phyloP scores from a whole-genome alignment of 1,140 invertebrate species.

The Penaeus japonicus region DNA sequence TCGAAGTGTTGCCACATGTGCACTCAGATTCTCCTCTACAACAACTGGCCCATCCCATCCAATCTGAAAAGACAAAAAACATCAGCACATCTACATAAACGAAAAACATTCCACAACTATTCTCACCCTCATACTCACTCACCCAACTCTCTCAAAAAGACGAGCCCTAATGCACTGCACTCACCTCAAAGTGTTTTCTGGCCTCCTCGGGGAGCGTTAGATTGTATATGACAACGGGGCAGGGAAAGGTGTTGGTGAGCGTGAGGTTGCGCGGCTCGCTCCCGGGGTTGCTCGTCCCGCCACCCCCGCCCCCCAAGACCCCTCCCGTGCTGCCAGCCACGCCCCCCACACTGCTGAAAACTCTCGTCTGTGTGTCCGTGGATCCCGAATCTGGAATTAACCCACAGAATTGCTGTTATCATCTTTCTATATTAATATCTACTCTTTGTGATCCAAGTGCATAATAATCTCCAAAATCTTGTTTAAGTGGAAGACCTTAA shows the following conservation, averaged over 20 bases:
- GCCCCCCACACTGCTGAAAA: not conserved
- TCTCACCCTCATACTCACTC: not conserved
- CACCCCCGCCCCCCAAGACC: constrained; percentile 23
- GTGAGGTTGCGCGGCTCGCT: constrained; percentile 68
- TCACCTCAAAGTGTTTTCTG: constrained; percentile 59
- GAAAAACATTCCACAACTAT: not conserved
- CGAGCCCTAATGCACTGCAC: not conserved
- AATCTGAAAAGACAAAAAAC: constrained; percentile 27
- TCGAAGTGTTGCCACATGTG: constrained; percentile 71
- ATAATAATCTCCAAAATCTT: too few species aligned
- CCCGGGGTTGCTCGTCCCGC: constrained; percentile 6
- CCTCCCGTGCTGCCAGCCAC: constrained; percentile 8
- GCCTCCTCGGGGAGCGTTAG: constrained; percentile 73
- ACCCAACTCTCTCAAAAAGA: not conserved
- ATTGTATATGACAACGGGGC: constrained; percentile 76
- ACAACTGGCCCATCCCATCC: constrained; percentile 69
- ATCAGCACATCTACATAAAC: not conserved
- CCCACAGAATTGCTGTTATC: too few species aligned
- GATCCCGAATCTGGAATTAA: not conserved
- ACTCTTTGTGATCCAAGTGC: too few species aligned
- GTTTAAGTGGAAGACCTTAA: too few species aligned
- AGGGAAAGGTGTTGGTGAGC: constrained; percentile 76
- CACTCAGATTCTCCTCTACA: constrained; percentile 71
- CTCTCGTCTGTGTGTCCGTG: constrained; percentile 7
- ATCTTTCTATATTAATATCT: too few species aligned